Base-by-base conservation (phyloP, 2,888 invertebrate genomes). In the Hypsopygia costalis region DNA sequence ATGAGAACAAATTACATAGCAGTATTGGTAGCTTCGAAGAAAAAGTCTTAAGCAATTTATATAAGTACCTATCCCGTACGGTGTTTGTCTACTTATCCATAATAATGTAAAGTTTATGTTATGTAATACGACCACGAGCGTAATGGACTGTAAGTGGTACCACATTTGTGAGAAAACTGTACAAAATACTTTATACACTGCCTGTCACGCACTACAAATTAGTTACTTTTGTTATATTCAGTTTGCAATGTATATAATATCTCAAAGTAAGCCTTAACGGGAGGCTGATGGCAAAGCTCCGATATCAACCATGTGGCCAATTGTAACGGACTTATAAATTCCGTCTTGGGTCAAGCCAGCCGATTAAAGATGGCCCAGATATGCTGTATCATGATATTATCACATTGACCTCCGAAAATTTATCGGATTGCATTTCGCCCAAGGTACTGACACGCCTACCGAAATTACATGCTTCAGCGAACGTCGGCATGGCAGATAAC, bases 311-410 rank as follows among this genome's bases (percentile, higher is more conserved):
- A 51, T 42, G 54, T 53, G 56, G 40, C 61, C 63, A 61, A 55
- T 62, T 52, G 62, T 76, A 78, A 75, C 68, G 69, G 70, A 51
- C 58, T 44, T 52, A 64, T 59, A 55, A 67, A 73, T 69, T 72
- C 68, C 65, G 68, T 65, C 61, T 55, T 63, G 62, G 70, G 69
- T 73, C 71, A 72, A 65, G 62, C 64, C 65, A 64, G 51, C 58
- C 62, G 70, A 71, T 69, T 69, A 67, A 62, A 78, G 73, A 77
- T 77, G 71, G 52, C 72, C 72, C 62, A 68, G 71, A 73, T 79
- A 62, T 59, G 59, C 53, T 52, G 54, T 58, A 52, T 51, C 64
- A 55, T 59, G 54, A 60, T 54, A 49, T 67, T 77, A 79, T 77
- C 73, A 51, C 53, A 44, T 16, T 69, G 71, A 76, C 78, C 77